A percentile compares a stretch with the other conserved stretches of the same genome.
phyloP scores from a whole-genome alignment of 2,797 vertebrate species.

The Antennarius maculatus region DNA sequence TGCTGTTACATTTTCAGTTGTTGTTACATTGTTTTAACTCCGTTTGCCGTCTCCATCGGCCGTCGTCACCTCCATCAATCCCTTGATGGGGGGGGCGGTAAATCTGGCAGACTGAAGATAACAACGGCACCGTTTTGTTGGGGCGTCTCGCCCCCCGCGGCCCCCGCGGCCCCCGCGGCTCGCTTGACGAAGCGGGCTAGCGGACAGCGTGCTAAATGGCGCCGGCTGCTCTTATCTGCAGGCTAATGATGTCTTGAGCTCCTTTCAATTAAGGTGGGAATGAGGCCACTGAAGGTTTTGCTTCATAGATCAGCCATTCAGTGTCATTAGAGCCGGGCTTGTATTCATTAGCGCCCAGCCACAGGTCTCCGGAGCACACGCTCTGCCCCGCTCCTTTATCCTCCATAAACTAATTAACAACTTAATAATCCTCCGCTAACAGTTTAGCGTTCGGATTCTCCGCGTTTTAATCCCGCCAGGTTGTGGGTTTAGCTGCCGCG shows the following conservation, averaged over 20 bases:
- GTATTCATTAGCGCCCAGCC: conserved; percentile 68
- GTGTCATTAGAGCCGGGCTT: conserved; percentile 63
- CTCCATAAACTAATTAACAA: conserved; percentile 67
- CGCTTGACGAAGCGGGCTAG: conserved; percentile 67
- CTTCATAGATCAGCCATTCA: conserved; percentile 55
- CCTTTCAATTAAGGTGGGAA: conserved; percentile 75
- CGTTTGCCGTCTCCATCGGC: too few relatives aligned
- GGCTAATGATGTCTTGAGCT: conserved; percentile 77
- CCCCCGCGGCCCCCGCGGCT: neutral
- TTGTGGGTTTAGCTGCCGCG: too few relatives aligned
- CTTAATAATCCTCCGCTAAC: conserved; percentile 55
- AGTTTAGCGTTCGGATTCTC: conserved; percentile 32
- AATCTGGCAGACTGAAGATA: too few relatives aligned
- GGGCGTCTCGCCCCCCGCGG: neutral
- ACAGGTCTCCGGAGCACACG: conserved; percentile 54
- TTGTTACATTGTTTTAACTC: too few relatives aligned
- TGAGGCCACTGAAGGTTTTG: conserved; percentile 72
- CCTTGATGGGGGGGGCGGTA: too few relatives aligned
- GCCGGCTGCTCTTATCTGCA: conserved; percentile 68
- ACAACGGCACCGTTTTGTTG: neutral
- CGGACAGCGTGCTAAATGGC: conserved; percentile 72
- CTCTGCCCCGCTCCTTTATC: conserved; percentile 50
- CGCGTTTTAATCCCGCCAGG: too few relatives aligned
- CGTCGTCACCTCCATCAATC: too few relatives aligned
- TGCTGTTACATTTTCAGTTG: too few relatives aligned